Percentiles rank a stretch among this genome's conserved stretches.
These are phyloP conservation scores for Trinectes maculatus DNA, from an alignment of 2,113 vertebrate genomes.

Conservation along the genomic window DNA sequence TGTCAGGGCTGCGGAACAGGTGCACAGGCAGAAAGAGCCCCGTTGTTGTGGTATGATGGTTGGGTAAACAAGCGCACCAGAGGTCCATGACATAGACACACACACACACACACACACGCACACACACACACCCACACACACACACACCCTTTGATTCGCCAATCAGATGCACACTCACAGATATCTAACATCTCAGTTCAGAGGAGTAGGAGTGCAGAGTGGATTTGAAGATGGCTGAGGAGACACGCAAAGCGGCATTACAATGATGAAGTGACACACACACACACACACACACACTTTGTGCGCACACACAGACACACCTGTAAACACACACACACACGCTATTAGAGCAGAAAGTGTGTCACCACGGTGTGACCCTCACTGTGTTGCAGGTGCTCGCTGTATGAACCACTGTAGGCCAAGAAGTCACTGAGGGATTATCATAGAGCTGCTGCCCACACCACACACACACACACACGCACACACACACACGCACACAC, in stretches of 20 bases:
- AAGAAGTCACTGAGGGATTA: conserved; percentile 63
- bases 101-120: conserved; percentile 30
- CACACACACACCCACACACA: conserved; percentile 23
- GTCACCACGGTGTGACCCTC: conserved; percentile 62
- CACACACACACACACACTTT: conserved; percentile 2
- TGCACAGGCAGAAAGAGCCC: conserved; percentile 79
- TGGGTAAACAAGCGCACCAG: conserved; percentile 75
- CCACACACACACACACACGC: conserved; percentile 21
- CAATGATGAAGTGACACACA: conserved; percentile 33
- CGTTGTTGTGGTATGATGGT: conserved; percentile 75
- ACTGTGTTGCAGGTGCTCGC: conserved; percentile 74
- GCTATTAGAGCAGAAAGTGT: conserved; percentile 56
- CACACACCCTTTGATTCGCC: conserved; percentile 23
- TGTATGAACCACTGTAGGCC: conserved; percentile 51
- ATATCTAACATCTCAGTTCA: conserved; percentile 59
- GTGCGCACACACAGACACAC: conserved; percentile 33
- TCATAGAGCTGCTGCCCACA: conserved; percentile 51
- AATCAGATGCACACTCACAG: conserved; percentile 35
- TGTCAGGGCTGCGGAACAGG: conserved; percentile 81
- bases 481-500: not conserved
- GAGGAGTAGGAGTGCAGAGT: conserved; percentile 46
- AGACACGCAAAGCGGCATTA: conserved; percentile 33
- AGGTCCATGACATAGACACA: conserved; percentile 52
- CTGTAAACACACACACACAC: conserved; percentile 29
- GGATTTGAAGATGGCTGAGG: conserved; percentile 52